Conservation (phyloP, 2,888 invertebrate genomes). For the Embidobia sp. region DNA sequence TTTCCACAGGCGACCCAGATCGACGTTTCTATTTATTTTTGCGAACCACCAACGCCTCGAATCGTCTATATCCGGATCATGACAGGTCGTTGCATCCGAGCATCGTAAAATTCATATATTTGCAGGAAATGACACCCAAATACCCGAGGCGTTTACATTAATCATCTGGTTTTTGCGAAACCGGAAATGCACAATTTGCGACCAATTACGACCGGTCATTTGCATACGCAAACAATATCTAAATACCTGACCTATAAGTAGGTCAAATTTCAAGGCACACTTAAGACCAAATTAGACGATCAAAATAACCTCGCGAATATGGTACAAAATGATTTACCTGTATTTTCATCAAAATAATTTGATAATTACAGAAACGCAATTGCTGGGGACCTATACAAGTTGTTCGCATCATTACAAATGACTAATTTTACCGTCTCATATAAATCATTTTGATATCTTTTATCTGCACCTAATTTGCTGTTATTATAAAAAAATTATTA, state of each 20-base stretch:
- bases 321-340: no score
- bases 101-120: slow-evolving; percentile 47
- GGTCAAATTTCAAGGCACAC: not conserved
- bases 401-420: no score
- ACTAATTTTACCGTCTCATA: no score
- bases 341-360: no score
- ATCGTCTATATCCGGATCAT: slow-evolving; percentile 52
- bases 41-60: slow-evolving; percentile 53
- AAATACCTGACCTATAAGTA: not conserved
- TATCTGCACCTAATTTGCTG: no score
- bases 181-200: slow-evolving; percentile 12
- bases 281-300: no score
- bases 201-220: slow-evolving; percentile 16
- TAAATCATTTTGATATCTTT: no score
- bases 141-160: slow-evolving; percentile 21
- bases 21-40: slow-evolving; percentile 57
- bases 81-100: slow-evolving; percentile 56
- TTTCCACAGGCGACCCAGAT: slow-evolving; percentile 64
- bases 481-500: no score
- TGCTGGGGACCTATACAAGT: no score
- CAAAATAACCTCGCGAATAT: no score
- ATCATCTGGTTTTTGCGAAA: slow-evolving; percentile 44
- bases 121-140: slow-evolving; percentile 53
- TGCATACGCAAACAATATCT: slow-evolving; percentile 15
- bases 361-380: no score